Evolutionary conservation across 2,888 invertebrate species (phyloP).

Genomic region (Drosophila neotestacea): DNA sequence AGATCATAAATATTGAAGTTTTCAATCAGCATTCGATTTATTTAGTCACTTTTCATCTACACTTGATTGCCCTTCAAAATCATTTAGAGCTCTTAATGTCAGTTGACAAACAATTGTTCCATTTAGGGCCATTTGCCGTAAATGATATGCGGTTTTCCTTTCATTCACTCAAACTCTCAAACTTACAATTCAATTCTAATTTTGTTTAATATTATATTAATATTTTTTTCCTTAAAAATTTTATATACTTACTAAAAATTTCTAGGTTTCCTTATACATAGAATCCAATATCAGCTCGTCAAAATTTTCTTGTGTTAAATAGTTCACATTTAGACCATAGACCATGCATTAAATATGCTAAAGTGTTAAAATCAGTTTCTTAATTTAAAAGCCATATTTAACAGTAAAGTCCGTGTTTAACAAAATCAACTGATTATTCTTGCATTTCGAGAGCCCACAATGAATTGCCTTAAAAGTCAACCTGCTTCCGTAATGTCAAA

Average conservation of each 20-base stretch:
- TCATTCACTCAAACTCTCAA: neutral
- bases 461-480: slow-evolving; percentile 65
- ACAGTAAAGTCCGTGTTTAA: slow-evolving; percentile 39
- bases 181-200: too few species aligned
- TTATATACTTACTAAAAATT: too few species aligned
- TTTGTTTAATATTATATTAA: too few species aligned
- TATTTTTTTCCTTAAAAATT: too few species aligned
- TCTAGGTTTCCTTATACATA: neutral
- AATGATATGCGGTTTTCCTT: neutral
- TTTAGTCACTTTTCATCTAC: neutral
- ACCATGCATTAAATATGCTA: slow-evolving; percentile 4
- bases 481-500: slow-evolving; percentile 71
- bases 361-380: neutral
- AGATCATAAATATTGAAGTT: slow-evolving; percentile 5
- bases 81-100: neutral
- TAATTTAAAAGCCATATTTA: slow-evolving; percentile 21
- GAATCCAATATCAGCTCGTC: neutral
- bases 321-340: too few species aligned
- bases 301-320: too few species aligned
- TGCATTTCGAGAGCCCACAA: slow-evolving; percentile 19
- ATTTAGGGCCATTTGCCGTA: neutral
- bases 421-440: slow-evolving; percentile 29
- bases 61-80: neutral
- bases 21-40: neutral
- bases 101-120: neutral